phyloP scores from a whole-genome alignment of 2,888 invertebrate species.

The Tenthredo distinguenda region DNA sequence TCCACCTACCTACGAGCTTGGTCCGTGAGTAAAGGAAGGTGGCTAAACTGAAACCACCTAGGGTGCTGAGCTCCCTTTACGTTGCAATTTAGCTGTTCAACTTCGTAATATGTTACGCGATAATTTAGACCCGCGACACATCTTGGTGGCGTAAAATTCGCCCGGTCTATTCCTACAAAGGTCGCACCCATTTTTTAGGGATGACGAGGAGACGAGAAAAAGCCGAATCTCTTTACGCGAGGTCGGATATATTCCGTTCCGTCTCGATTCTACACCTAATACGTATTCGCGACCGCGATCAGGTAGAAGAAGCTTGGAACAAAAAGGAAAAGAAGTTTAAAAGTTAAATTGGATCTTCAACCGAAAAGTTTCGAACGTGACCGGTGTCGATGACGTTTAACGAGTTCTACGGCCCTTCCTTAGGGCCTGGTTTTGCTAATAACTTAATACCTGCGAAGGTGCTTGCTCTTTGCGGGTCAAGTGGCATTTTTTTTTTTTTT shows the following conservation, averaged over 20 bases:
- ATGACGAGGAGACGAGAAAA: too few species aligned
- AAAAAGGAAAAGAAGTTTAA: background rate
- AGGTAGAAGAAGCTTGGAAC: background rate
- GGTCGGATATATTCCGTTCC: too few species aligned
- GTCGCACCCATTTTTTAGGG: too few species aligned
- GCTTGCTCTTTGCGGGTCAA: slow-evolving; percentile 14
- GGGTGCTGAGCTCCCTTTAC: slow-evolving; percentile 14
- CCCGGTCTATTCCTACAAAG: background rate
- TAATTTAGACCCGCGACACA: background rate
- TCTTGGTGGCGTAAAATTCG: background rate
- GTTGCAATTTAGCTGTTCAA: slow-evolving; percentile 34
- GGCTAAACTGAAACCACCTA: slow-evolving; percentile 25
- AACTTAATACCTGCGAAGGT: slow-evolving; percentile 12
- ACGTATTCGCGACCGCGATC: slow-evolving; percentile 6
- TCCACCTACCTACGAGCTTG: slow-evolving; percentile 20
- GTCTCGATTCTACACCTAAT: background rate
- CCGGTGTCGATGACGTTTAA: slow-evolving; percentile 36
- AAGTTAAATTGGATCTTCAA: slow-evolving; percentile 43
- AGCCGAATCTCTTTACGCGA: too few species aligned
- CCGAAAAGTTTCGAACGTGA: slow-evolving; percentile 46
- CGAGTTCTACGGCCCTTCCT: background rate
- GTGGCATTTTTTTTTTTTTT: background rate
- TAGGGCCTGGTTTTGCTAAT: background rate
- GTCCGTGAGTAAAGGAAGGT: background rate
- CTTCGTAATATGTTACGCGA: slow-evolving; percentile 31